These are phyloP conservation scores for Heliconius sara DNA, from an alignment of 2,888 invertebrate species.

Conservation along the genomic window DNA sequence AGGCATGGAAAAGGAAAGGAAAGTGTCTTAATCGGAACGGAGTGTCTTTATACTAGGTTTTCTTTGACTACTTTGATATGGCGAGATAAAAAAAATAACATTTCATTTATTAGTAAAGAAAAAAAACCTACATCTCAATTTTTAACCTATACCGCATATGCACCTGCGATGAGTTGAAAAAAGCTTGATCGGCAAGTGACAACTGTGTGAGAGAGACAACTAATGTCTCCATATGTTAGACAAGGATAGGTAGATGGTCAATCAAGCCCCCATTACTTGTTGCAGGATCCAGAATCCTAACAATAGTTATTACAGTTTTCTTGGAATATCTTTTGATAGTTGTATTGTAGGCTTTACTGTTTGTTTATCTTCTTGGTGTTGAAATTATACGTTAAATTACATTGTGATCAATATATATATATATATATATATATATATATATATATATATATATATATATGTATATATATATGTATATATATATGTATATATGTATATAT, in stretches of 20 bases:
- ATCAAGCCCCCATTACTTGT: conserved; percentile 29
- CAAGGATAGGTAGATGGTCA: conserved; percentile 37
- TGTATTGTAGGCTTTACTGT: conserved; percentile 19
- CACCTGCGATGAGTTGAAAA: conserved; percentile 55
- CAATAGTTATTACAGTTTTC: conserved; percentile 41
- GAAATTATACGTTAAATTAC: conserved; percentile 8
- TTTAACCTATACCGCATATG: conserved; percentile 47
- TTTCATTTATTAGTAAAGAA: neutral
- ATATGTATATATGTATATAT: too few relatives aligned
- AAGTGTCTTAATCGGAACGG: too few relatives aligned
- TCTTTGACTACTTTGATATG: too few relatives aligned
- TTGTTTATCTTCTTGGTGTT: conserved; percentile 23
- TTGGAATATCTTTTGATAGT: conserved; percentile 35
- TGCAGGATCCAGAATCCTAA: conserved; percentile 32
- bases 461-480: too few relatives aligned
- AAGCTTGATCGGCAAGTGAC: conserved; percentile 56
- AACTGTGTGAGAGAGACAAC: conserved; percentile 49
- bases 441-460: too few relatives aligned
- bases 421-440: too few relatives aligned
- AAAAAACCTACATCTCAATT: conserved; percentile 33
- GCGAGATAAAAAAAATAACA: too few relatives aligned
- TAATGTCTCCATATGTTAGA: conserved; percentile 32
- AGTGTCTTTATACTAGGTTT: too few relatives aligned
- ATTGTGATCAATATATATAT: neutral
- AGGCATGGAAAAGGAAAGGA: too few relatives aligned